A percentile compares a stretch with the other conserved stretches of the same genome.
Conservation (phyloP, 35 echinoderm and acorn worm species). For the Diadema setosum region DNA sequence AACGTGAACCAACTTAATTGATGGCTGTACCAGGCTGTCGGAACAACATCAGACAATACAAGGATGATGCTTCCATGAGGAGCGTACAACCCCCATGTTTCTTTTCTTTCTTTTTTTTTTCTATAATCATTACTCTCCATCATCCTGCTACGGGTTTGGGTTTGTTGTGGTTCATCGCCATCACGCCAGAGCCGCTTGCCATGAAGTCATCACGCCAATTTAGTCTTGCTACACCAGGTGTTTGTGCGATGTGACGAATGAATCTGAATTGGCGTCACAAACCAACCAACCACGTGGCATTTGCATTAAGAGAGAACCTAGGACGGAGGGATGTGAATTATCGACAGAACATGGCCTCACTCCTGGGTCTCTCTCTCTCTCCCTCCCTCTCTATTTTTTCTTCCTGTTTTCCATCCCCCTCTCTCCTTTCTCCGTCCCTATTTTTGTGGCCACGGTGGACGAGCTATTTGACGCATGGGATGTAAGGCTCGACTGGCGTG, state of each 20-base stretch:
- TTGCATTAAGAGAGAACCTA: background rate
- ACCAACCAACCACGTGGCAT: background rate
- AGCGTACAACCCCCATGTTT: too few species aligned
- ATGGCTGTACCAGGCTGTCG: too few species aligned
- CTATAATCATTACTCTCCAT: background rate
- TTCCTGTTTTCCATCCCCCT: too few species aligned
- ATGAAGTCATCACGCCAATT: background rate
- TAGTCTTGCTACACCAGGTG: conserved; percentile 2
- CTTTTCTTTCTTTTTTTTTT: background rate
- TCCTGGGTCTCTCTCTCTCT: too few species aligned
- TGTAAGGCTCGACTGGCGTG: background rate
- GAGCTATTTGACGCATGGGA: background rate
- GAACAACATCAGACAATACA: too few species aligned
- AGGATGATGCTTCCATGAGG: too few species aligned
- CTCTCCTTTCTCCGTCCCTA: too few species aligned
- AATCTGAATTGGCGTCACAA: background rate
- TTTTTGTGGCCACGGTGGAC: background rate
- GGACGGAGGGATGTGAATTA: background rate
- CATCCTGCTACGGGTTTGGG: background rate
- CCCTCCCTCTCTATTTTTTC: too few species aligned
- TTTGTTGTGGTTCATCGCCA: background rate
- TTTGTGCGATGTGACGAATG: background rate
- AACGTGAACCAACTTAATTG: too few species aligned
- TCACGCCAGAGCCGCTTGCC: background rate
- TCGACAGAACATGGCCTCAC: too few species aligned